Percentiles rank a stretch among this genome's conserved stretches.
Evolutionary conservation across 2,888 invertebrate genomes (phyloP).

Genomic region (Choreutis nemorana): DNA sequence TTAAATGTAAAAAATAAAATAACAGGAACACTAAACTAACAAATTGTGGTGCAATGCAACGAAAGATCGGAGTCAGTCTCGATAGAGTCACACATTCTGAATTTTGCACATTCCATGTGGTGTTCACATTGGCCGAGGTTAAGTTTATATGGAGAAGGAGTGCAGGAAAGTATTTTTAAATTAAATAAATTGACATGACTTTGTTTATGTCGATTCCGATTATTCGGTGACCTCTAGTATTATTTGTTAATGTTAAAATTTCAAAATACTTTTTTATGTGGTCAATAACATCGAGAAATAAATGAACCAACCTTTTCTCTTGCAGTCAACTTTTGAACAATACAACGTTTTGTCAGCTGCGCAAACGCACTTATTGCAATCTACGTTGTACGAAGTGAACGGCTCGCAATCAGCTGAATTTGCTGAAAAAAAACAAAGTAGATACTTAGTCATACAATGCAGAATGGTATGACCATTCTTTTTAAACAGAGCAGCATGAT

Average conservation of each 20-base stretch:
- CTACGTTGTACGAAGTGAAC: slow-evolving; percentile 21
- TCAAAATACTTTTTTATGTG: slow-evolving; percentile 1
- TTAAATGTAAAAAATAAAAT: too few relatives aligned
- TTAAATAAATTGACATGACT: background rate
- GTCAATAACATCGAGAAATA: background rate
- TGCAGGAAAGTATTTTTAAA: too few relatives aligned
- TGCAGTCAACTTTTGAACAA: slow-evolving; percentile 36
- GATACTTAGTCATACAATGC: too few relatives aligned
- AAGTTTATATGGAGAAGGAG: too few relatives aligned
- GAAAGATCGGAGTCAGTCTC: too few relatives aligned
- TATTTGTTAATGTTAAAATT: slow-evolving; percentile 3
- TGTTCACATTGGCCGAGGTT: too few relatives aligned
- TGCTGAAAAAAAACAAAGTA: background rate
- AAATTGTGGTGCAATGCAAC: too few relatives aligned
- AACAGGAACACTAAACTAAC: too few relatives aligned
- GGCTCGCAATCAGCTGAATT: slow-evolving; percentile 23
- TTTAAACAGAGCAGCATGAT: too few relatives aligned
- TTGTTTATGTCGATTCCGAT: background rate
- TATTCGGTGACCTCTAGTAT: slow-evolving; percentile 1
- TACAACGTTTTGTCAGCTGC: slow-evolving; percentile 27
- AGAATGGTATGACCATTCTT: too few relatives aligned
- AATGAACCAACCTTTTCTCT: slow-evolving; percentile 9
- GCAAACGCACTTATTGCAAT: slow-evolving; percentile 41
- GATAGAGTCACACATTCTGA: too few relatives aligned
- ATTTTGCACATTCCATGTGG: too few relatives aligned